Percentiles rank a stretch among this genome's conserved stretches.
phyloP scores from a whole-genome alignment of 2,888 invertebrate genomes.

The Campaea margaritaria region DNA sequence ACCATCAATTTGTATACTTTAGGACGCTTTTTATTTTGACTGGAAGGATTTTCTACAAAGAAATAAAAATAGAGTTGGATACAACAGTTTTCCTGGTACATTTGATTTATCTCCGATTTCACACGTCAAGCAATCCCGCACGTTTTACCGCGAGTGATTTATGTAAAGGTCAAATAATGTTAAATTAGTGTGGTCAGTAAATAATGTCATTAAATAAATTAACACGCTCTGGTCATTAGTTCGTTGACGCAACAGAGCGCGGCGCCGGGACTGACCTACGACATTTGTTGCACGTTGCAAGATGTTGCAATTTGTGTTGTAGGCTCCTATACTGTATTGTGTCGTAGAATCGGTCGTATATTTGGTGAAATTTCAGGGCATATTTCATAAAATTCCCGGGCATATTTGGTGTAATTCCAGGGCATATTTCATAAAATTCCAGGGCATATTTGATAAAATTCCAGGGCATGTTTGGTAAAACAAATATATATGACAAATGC shows the following conservation, averaged over 20 bases:
- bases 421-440: too few relatives aligned
- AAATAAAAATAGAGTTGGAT: neutral
- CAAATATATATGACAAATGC: too few relatives aligned
- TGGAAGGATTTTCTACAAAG: too few relatives aligned
- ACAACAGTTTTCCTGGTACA: neutral
- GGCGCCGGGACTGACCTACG: conserved; percentile 24
- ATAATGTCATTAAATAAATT: conserved; percentile 23
- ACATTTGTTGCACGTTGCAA: conserved; percentile 15
- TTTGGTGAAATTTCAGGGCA: too few relatives aligned
- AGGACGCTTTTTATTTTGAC: too few relatives aligned
- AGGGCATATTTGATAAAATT: too few relatives aligned
- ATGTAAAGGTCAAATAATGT: conserved; percentile 18
- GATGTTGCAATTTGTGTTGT: neutral
- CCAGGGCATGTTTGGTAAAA: too few relatives aligned
- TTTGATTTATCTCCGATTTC: conserved; percentile 8
- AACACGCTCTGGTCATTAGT: conserved; percentile 28
- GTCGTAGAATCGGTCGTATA: neutral
- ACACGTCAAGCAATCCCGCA: conserved; percentile 10
- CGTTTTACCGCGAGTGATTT: conserved; percentile 12
- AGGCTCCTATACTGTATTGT: neutral
- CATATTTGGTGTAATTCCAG: too few relatives aligned
- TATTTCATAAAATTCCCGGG: too few relatives aligned
- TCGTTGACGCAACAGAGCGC: conserved; percentile 24
- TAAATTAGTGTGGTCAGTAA: conserved; percentile 23
- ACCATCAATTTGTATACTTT: too few relatives aligned